These are phyloP conservation scores for Seison nebaliae DNA, from an alignment of 1,140 invertebrate species.

Conservation along the genomic window DNA sequence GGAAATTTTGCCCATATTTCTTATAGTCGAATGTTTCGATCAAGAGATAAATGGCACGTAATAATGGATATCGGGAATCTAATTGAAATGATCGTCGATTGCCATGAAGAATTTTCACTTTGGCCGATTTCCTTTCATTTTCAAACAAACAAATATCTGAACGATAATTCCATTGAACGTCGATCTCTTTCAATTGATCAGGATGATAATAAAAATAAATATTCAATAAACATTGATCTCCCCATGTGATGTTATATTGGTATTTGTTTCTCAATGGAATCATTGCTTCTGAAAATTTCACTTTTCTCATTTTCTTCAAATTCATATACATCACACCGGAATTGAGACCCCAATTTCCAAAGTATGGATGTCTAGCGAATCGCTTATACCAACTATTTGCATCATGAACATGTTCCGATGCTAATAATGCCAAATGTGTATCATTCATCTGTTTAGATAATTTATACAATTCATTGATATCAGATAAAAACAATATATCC, in stretches of 20 bases:
- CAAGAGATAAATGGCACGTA: too few relatives aligned
- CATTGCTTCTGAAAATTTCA: conserved; percentile 55
- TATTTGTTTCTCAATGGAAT: conserved; percentile 56
- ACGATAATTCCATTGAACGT: conserved; percentile 64
- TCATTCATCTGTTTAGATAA: conserved; percentile 55
- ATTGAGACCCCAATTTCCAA: conserved; percentile 55
- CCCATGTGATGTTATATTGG: conserved; percentile 61
- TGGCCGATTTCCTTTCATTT: conserved; percentile 48
- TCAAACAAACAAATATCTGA: conserved; percentile 76
- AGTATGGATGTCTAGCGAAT: conserved; percentile 75
- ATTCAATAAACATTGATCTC: conserved; percentile 90
- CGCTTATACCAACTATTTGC: conserved; percentile 78
- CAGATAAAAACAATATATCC: conserved; percentile 56
- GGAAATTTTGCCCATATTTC: too few relatives aligned
- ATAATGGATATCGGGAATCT: too few relatives aligned
- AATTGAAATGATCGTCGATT: conserved; percentile 58
- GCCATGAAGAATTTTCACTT: conserved; percentile 52
- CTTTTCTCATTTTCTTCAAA: conserved; percentile 55
- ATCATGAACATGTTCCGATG: conserved; percentile 61
- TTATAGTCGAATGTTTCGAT: too few relatives aligned
- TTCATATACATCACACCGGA: conserved; percentile 93
- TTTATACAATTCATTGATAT: conserved; percentile 51
- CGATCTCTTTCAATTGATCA: conserved; percentile 47
- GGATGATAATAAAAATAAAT: conserved; percentile 71
- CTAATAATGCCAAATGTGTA: conserved; percentile 54